Percentiles rank a stretch among this genome's conserved stretches.
phyloP scores from a whole-genome alignment of 2,113 vertebrate species.

The Atrichornis clamosus region DNA sequence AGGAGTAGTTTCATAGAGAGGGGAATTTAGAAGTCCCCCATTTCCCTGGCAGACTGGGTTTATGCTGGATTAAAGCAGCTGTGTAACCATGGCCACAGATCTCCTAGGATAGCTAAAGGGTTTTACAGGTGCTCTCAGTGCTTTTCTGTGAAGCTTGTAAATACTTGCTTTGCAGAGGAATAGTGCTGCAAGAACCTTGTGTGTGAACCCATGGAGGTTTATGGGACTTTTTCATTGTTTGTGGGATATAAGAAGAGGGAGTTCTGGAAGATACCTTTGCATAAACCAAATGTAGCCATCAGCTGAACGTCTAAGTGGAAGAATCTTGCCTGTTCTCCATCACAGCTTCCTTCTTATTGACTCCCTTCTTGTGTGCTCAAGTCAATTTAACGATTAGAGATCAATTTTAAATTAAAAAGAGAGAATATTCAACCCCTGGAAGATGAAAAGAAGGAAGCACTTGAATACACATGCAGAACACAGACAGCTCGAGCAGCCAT shows the following conservation, averaged over 20 bases:
- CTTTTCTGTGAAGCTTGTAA: slow-evolving; percentile 1
- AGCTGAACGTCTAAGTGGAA: not conserved
- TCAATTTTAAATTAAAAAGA: slow-evolving; percentile 26
- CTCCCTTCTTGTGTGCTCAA: not conserved
- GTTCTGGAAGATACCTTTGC: not conserved
- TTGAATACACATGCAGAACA: not conserved
- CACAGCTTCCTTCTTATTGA: not conserved
- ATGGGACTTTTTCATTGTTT: not conserved
- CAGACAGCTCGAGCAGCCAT: not conserved
- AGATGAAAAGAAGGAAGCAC: not conserved
- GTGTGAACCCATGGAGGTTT: not conserved
- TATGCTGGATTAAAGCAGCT: slow-evolving; percentile 48
- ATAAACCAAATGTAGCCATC: not conserved
- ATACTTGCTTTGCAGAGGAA: slow-evolving; percentile 14
- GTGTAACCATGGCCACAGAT: slow-evolving; percentile 61
- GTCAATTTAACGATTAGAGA: not conserved
- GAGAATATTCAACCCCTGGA: not conserved
- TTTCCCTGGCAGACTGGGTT: slow-evolving; percentile 25
- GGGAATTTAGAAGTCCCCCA: not conserved
- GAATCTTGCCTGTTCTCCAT: not conserved
- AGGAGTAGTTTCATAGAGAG: not conserved
- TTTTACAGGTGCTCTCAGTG: slow-evolving; percentile 26
- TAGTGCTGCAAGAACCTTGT: not conserved
- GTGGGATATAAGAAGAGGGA: not conserved
- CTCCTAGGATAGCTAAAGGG: slow-evolving; percentile 17